Conservation (phyloP, 2,797 vertebrate species). For the Neosilurus mollespiculum region DNA sequence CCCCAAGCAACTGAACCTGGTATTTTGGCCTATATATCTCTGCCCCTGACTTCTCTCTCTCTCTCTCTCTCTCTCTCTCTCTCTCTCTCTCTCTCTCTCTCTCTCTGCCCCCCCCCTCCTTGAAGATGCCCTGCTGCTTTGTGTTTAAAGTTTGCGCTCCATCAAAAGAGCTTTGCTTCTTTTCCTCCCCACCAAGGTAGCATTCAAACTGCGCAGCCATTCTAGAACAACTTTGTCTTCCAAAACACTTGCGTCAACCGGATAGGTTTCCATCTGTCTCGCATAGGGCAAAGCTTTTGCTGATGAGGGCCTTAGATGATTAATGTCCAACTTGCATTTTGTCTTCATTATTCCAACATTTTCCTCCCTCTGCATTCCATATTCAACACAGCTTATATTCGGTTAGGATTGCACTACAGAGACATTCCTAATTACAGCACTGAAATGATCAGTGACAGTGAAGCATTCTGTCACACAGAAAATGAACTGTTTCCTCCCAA, state of each 20-base stretch:
- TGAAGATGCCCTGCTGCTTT: constrained; percentile 68
- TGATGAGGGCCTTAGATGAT: constrained; percentile 47
- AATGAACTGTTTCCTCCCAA: constrained; percentile 36
- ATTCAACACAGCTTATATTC: constrained; percentile 45
- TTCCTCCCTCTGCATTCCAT: constrained; percentile 40
- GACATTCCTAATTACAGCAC: constrained; percentile 53
- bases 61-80: background rate
- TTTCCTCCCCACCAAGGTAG: constrained; percentile 47
- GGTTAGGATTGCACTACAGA: constrained; percentile 44
- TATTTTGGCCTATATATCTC: constrained; percentile 69
- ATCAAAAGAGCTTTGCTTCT: constrained; percentile 61
- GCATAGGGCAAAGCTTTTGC: constrained; percentile 55
- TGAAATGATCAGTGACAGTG: constrained; percentile 29
- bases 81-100: background rate
- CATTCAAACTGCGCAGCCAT: constrained; percentile 42
- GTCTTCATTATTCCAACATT: constrained; percentile 42
- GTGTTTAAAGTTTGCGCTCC: constrained; percentile 70
- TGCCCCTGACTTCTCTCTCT: constrained; percentile 16
- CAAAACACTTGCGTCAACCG: constrained; percentile 31
- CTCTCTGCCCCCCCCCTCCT: background rate
- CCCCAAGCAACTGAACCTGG: constrained; percentile 71
- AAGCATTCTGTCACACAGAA: constrained; percentile 36
- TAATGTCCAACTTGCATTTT: constrained; percentile 51
- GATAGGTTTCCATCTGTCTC: constrained; percentile 54
- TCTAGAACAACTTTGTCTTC: constrained; percentile 56